phyloP scores from a whole-genome alignment of 92 coral and sea anemone genomes.

The Palythoa caribaeorum region DNA sequence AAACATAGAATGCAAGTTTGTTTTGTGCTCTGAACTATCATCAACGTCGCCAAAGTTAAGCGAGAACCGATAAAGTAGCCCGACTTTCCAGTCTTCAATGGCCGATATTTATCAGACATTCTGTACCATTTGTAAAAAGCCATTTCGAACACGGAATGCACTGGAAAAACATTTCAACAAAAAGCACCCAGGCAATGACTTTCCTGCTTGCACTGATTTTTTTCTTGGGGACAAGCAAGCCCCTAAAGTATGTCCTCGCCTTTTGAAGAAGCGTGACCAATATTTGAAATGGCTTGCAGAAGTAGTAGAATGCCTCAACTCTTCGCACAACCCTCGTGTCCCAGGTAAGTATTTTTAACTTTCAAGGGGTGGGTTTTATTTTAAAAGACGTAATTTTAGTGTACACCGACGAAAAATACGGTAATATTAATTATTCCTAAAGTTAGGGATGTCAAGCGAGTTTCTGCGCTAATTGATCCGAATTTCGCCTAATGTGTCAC shows the following conservation, averaged over 20 bases:
- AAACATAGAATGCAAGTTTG: neutral
- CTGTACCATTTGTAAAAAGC: conserved; percentile 26
- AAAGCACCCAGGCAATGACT: neutral
- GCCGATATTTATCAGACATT: conserved; percentile 21
- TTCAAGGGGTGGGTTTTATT: neutral
- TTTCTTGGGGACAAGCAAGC: conserved; percentile 13
- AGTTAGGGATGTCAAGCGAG: neutral
- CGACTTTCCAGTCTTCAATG: conserved; percentile 21
- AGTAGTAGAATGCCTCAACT: conserved; percentile 49
- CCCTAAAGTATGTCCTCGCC: conserved; percentile 5
- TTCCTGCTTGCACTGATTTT: neutral
- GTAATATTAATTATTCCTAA: neutral
- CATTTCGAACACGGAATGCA: neutral
- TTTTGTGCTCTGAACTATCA: neutral
- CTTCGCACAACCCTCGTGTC: conserved; percentile 61
- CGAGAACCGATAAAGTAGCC: neutral
- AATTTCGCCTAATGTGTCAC: neutral
- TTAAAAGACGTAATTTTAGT: neutral
- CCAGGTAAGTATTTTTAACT: conserved; percentile 55
- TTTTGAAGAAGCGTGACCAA: conserved; percentile 7
- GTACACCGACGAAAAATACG: neutral
- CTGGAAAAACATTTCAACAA: neutral
- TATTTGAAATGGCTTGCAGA: conserved; percentile 49
- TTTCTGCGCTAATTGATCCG: neutral
- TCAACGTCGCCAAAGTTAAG: neutral